phyloP scores from a whole-genome alignment of 2,797 vertebrate species.

The Helostoma temminkii region DNA sequence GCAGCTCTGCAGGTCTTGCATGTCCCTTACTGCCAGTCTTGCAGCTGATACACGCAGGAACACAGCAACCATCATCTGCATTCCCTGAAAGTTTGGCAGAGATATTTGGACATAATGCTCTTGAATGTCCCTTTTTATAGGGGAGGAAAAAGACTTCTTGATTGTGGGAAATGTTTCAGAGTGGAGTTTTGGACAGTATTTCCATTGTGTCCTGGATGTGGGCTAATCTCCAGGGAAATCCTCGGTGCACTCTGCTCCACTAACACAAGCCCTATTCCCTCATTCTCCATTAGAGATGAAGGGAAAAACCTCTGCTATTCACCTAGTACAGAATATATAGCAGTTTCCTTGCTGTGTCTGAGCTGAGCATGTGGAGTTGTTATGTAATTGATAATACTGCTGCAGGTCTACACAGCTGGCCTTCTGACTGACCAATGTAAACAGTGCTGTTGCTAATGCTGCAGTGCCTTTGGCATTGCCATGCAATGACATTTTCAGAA shows the following conservation, averaged over 20 bases:
- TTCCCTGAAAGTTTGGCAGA: constrained; percentile 61
- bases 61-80: neutral
- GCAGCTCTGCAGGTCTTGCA: too few relatives aligned
- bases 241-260: constrained; percentile 29
- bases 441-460: constrained; percentile 7
- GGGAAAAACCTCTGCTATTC: constrained; percentile 28
- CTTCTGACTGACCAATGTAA: neutral
- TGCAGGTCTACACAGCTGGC: constrained; percentile 3
- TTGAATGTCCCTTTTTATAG: constrained; percentile 19
- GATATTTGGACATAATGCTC: constrained; percentile 12
- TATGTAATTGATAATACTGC: constrained; percentile 48
- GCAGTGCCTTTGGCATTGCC: constrained; percentile 18
- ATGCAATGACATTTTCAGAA: constrained; percentile 17
- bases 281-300: constrained; percentile 26
- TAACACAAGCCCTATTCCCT: constrained; percentile 39
- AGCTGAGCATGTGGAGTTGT: constrained; percentile 38
- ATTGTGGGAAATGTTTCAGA: constrained; percentile 61
- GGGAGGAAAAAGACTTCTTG: constrained; percentile 13
- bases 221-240: constrained; percentile 51
- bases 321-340: constrained; percentile 27
- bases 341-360: constrained; percentile 34
- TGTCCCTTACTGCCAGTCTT: too few relatives aligned
- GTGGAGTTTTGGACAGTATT: constrained; percentile 39
- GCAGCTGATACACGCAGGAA: constrained; percentile 16
- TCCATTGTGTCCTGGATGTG: constrained; percentile 43